Base-by-base conservation (phyloP, 2,888 invertebrate genomes). In the Margaritifera margaritifera region DNA sequence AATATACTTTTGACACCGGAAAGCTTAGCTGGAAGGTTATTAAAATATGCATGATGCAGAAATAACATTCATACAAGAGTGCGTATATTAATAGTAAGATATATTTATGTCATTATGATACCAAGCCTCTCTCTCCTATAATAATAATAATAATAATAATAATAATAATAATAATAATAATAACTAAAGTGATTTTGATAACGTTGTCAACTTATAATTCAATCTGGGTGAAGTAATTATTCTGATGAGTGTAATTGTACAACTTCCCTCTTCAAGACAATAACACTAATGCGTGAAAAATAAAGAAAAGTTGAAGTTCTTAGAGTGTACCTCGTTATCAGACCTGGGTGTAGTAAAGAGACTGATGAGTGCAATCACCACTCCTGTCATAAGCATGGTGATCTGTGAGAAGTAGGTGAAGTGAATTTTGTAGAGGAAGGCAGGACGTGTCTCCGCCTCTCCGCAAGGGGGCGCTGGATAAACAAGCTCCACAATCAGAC, bases 381-480 rank as follows among this genome's bases (percentile, higher is more conserved):
- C 65, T 11, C 71, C 65, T 6, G 81, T 81, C 58, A 82, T 68
- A 11, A 79, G 20, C 15, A 82, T 64, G 58, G 77, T 78, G 22
- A 80, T 58, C 62, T 78, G 77, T 11, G 77, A 76, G 61, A 78
- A 82, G 64, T 83, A 82, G 24, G 76, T 78, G 68, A 76, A 81
- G 65, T 83, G 82, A 22, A 83, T 66, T 11, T 72, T 67, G 55
- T 75, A 68, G 22, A 83, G 72, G 24, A 83, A 73, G 0, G 66
- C 55, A 24, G 76, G 69, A 31, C 79, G 56, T n/a, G 68, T 69
- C 52, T 79, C 79, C 3, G 50, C 58, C 27, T 77, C 73, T 0
- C 76, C 79, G 58, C 79, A 79, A 19, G 74, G 74, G 6, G 79
- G 76, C n/a, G 71, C 75, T 58, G 76, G 79, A 57, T 79, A 75